Evolutionary conservation across 1,140 invertebrate genomes (phyloP), one percentile per base, ranked within the genome.

Genomic region (Cotesia chilonis): DNA sequence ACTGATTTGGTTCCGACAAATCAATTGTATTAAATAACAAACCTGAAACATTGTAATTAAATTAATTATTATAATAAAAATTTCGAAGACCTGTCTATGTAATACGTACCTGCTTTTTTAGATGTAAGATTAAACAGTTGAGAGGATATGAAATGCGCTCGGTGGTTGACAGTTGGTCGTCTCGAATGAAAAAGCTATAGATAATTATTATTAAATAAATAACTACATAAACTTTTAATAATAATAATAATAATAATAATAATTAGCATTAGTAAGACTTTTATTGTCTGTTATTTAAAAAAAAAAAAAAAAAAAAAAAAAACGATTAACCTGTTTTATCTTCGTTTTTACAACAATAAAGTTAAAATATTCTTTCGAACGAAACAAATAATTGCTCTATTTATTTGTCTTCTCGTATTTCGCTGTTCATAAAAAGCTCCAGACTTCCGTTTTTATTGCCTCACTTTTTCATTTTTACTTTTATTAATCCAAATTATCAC

Each of bases 41-140:
- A 59, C 4, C 20, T 17, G 17, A 59, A 59, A 59, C 57, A 59
- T 59, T 59, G 14, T 20, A 55, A 55, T 55, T 14, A 20, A 59
- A 17, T 20, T 59, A 17, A 59, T 20, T 7, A 60, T 59, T 37
- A 51, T n/a, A 10, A 52, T 51, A 65, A 35, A 68, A 20, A 55
- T 55, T 68, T 28, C 52, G 36, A 68, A 54, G 52, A 72, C 64
- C 64, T 72, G 70, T 72, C 70, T 72, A 38, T 72, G 57, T 28
- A 20, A 60, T 60, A 72, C 59, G 70, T 72, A 72, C 70, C 70
- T 72, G 70, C 70, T 72, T 72, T 52, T 67, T 47, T 72, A 72
- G 52, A 67, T 59, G 41, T 71, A 71, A 72, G 70, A 72, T 36
- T 47, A 57, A 35, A 12, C 4, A 28, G 36, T 14, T 54, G 54